Evolutionary conservation across 2,797 vertebrate genomes (phyloP), one percentile per base, ranked within the genome.

Genomic region (Coccyzus lansbergi): DNA sequence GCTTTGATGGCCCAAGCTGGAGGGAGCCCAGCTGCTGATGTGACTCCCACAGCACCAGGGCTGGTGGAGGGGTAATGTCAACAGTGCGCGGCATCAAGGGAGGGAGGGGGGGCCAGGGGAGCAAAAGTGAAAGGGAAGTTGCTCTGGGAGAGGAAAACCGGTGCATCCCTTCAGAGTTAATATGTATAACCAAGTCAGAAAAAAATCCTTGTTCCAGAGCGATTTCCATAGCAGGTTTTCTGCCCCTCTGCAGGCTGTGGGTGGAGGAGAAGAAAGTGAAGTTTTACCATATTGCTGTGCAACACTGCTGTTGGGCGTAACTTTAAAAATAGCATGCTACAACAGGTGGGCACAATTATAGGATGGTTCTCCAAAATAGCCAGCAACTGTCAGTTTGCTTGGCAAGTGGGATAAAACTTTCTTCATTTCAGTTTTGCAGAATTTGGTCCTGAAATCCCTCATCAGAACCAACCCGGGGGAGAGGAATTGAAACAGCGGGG

Each of bases 281-380:
- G 56, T 46, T 85, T 60, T 79, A 31, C 71, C 3, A 1, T 46
- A 33, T 34, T 2, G 13, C 86, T 24, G 16, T 67, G 44, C 77
- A 65, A 25, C 0, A 2, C 48, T 74, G 52, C 67, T 24, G 65
- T 78, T 91, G 86, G 84, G 59, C 1, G 4, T 70, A 56, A 63
- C 69, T 81, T 78, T 88, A 96, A 94, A 97, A 96, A 95, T 95
- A 94, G 88, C 42, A 3, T 59, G 83, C 69, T 93, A 6, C 79
- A 93, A 60, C 94, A 96, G 96, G 94, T 95, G 94, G 86, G 60
- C 79, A 86, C 84, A 81, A 34, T 84, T 93, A 89, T 34, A 76
- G 84, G 86, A 69, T 79, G 63, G 52, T 58, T 93, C 38, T 75
- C 49, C 56, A 62, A 70, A 95, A 96, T 95, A 97, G 93, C 71